Percentiles rank a stretch among this genome's conserved stretches.
Conservation (phyloP, 2,888 invertebrate species). For the Dugesia japonica region DNA sequence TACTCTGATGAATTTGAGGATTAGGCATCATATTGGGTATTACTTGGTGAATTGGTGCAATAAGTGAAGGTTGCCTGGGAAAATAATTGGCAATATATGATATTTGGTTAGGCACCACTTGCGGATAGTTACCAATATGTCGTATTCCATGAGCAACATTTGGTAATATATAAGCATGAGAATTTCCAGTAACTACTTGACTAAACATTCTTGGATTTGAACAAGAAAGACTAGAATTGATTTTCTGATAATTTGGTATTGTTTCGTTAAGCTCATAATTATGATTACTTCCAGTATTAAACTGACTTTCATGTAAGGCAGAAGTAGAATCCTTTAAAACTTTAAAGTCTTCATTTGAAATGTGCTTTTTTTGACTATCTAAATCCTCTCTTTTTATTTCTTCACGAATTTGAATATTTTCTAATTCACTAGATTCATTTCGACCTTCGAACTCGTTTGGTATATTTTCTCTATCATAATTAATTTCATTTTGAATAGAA, state of each 20-base stretch:
- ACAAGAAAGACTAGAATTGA: not conserved
- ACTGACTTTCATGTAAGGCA: not conserved
- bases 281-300: not conserved
- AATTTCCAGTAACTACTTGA: not conserved
- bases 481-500: not conserved
- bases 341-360: not conserved
- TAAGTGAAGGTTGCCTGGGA: not conserved
- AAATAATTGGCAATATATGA: not conserved
- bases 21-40: not conserved
- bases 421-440: not conserved
- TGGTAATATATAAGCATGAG: not conserved
- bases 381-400: not conserved
- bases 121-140: not conserved
- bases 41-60: not conserved
- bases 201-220: not conserved
- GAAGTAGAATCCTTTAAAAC: not conserved
- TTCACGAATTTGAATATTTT: not conserved
- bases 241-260: not conserved
- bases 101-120: not conserved
- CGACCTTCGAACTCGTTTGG: not conserved
- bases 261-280: not conserved
- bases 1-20: not conserved
- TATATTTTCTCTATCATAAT: not conserved
- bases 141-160: not conserved
- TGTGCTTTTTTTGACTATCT: not conserved